phyloP scores from a whole-genome alignment of 2,888 invertebrate species.

The Ennomos quercinarius region DNA sequence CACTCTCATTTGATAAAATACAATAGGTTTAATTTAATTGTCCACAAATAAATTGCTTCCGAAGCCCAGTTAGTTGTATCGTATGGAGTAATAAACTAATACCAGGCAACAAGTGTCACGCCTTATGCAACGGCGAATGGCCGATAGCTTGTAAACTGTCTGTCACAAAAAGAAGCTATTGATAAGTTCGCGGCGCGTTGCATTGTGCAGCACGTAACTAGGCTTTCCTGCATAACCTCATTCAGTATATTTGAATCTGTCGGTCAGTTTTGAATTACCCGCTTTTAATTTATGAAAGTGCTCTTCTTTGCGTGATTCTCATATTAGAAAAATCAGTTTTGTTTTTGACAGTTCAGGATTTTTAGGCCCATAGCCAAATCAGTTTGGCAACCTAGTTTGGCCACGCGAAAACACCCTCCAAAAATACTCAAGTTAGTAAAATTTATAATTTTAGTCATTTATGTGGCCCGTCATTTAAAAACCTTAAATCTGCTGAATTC shows the following conservation, averaged over 20 bases:
- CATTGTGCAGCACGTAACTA: conserved; percentile 36
- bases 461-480: too few relatives aligned
- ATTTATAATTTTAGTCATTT: too few relatives aligned
- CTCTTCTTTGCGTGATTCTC: too few relatives aligned
- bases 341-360: too few relatives aligned
- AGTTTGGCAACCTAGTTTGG: too few relatives aligned
- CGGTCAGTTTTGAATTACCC: too few relatives aligned
- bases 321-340: too few relatives aligned
- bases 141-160: conserved; percentile 38
- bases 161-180: conserved; percentile 40
- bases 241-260: conserved; percentile 5
- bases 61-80: conserved; percentile 33
- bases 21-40: conserved; percentile 47
- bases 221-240: conserved; percentile 26
- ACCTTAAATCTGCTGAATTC: too few relatives aligned
- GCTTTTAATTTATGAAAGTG: too few relatives aligned
- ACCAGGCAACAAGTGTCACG: conserved; percentile 32
- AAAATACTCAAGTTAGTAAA: too few relatives aligned
- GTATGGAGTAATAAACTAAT: conserved; percentile 40
- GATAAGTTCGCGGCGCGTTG: conserved; percentile 41
- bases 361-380: too few relatives aligned
- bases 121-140: conserved; percentile 52
- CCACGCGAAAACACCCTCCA: too few relatives aligned
- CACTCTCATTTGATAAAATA: conserved; percentile 46
- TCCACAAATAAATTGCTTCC: conserved; percentile 54